phyloP scores from a whole-genome alignment of 92 coral and sea anemone genomes.

The Galaxea fascicularis region DNA sequence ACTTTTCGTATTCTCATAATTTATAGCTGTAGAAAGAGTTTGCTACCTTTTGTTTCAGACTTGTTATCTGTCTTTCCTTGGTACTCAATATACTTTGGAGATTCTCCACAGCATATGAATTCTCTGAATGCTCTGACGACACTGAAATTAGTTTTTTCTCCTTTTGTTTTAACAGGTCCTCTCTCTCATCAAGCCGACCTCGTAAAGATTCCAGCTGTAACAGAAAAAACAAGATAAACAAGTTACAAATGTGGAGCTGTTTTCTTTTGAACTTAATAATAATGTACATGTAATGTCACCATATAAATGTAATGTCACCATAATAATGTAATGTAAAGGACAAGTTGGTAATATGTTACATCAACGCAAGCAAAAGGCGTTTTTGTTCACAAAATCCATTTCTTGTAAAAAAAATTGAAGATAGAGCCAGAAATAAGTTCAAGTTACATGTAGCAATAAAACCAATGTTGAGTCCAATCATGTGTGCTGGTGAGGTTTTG shows the following conservation, averaged over 20 bases:
- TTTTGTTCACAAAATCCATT: too few relatives aligned
- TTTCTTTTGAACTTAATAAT: too few relatives aligned
- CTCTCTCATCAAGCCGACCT: constrained; percentile 88
- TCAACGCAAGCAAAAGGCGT: too few relatives aligned
- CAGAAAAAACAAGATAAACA: neutral
- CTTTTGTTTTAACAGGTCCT: constrained; percentile 76
- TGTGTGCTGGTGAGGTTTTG: too few relatives aligned
- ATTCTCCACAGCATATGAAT: constrained; percentile 90
- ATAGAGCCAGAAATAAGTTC: too few relatives aligned
- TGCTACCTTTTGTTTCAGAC: constrained; percentile 82
- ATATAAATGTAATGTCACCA: too few relatives aligned
- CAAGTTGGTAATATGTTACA: too few relatives aligned
- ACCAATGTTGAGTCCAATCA: too few relatives aligned
- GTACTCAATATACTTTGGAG: constrained; percentile 86
- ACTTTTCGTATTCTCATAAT: neutral
- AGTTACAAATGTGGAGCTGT: too few relatives aligned
- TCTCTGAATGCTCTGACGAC: constrained; percentile 91
- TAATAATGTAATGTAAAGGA: too few relatives aligned
- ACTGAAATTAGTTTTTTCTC: constrained; percentile 82
- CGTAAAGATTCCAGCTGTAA: constrained; percentile 85
- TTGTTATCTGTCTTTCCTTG: constrained; percentile 88
- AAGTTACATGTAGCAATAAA: too few relatives aligned
- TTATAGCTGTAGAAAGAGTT: neutral
- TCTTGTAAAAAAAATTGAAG: too few relatives aligned
- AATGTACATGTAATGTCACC: neutral